Percentiles rank a stretch among this genome's conserved stretches.
Conservation (phyloP, 2,888 invertebrate genomes). For the Cremastobaeus sp. region DNA sequence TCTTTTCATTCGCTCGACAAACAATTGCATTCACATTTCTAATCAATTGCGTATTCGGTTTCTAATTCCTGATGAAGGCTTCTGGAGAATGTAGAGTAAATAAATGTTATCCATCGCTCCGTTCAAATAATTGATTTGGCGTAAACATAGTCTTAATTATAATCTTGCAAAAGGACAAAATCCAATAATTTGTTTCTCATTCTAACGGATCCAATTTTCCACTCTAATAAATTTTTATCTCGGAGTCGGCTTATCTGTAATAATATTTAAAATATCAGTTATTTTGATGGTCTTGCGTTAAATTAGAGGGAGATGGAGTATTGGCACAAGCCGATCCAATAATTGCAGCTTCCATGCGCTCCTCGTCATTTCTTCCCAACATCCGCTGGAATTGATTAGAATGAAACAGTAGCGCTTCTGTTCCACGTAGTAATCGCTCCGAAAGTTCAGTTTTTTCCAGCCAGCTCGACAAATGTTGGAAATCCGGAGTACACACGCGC, state of each 20-base stretch:
- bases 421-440: constrained; percentile 29
- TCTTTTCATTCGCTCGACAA: too few relatives aligned
- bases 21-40: too few relatives aligned
- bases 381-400: constrained; percentile 65
- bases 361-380: constrained; percentile 49
- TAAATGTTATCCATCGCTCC: too few relatives aligned
- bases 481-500: constrained; percentile 30
- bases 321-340: constrained; percentile 63
- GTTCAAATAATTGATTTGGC: too few relatives aligned
- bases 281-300: constrained; percentile 30
- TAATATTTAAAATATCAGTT: constrained; percentile 43
- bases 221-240: constrained; percentile 17
- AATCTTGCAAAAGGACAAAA: too few relatives aligned
- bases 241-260: background rate
- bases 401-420: constrained; percentile 56
- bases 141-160: too few relatives aligned
- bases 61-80: too few relatives aligned
- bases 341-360: constrained; percentile 61
- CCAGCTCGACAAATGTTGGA: constrained; percentile 40
- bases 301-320: constrained; percentile 62
- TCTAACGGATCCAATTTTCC: background rate
- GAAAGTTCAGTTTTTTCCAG: constrained; percentile 42
- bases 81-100: too few relatives aligned
- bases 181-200: background rate
- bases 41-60: too few relatives aligned